These are phyloP conservation scores for Eupristina koningsbergeri DNA, from an alignment of 1,140 invertebrate species.

Conservation along the genomic window DNA sequence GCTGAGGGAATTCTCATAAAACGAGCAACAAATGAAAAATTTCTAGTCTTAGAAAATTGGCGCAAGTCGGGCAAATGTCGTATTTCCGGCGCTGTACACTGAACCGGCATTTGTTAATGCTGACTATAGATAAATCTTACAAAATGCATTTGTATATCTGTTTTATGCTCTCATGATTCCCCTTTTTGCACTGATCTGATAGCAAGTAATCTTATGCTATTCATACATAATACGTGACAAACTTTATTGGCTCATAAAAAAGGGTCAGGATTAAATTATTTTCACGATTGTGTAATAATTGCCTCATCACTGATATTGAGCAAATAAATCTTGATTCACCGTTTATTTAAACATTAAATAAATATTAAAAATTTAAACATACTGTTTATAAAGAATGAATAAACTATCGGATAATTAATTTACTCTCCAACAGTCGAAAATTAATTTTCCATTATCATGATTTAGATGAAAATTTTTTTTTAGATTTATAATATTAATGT, in stretches of 20 bases:
- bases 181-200: neutral
- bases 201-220: neutral
- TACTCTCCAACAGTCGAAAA: too few relatives aligned
- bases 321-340: neutral
- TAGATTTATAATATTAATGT: too few relatives aligned
- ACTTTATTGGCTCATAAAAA: conserved; percentile 6
- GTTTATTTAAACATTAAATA: neutral
- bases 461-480: too few relatives aligned
- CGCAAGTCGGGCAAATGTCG: conserved; percentile 50
- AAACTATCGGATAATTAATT: too few relatives aligned
- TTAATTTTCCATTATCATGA: too few relatives aligned
- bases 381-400: neutral
- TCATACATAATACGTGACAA: neutral
- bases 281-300: neutral
- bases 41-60: conserved; percentile 44
- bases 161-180: neutral
- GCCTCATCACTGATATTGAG: neutral
- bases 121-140: neutral
- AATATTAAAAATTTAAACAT: too few relatives aligned
- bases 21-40: conserved; percentile 3
- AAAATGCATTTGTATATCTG: neutral
- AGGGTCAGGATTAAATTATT: neutral
- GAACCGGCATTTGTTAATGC: neutral
- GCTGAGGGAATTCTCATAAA: neutral
- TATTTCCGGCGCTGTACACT: neutral